Percentiles rank a stretch among this genome's conserved stretches.
These are phyloP conservation scores for Tamandua tetradactyla DNA, from an alignment of 2,797 vertebrate genomes.

Conservation along the genomic window DNA sequence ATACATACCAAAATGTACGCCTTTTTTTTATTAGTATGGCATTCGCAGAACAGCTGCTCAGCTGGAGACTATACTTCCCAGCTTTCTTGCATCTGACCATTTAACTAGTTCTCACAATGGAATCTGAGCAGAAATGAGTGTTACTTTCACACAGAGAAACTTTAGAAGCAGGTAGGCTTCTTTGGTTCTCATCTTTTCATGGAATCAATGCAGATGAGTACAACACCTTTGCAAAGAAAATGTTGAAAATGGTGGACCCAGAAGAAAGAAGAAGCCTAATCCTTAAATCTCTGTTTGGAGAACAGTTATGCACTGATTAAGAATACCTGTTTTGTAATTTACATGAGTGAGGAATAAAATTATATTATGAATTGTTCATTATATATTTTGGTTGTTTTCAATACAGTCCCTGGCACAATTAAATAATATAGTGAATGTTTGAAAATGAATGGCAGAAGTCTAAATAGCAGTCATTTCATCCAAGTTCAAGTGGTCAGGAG, in stretches of 20 bases:
- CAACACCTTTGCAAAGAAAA: not conserved
- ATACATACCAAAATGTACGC: not conserved
- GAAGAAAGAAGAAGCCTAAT: not conserved
- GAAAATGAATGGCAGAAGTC: not conserved
- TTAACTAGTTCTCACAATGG: not conserved
- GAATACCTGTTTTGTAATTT: not conserved
- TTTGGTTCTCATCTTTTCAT: not conserved
- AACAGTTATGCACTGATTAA: not conserved
- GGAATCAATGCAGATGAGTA: not conserved
- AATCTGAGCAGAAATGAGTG: not conserved
- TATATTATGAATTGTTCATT: not conserved
- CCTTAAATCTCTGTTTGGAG: not conserved
- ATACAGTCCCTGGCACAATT: not conserved
- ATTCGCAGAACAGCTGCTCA: not conserved
- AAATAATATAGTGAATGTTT: not conserved
- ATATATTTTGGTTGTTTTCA: not conserved
- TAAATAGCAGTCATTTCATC: not conserved
- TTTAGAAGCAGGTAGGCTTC: not conserved
- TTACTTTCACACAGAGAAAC: not conserved
- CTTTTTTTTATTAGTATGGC: not conserved
- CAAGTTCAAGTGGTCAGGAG: not conserved
- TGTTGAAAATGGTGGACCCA: not conserved
- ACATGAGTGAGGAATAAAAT: slow-evolving; percentile 1
- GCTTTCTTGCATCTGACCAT: not conserved
- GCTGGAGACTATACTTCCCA: fast-evolving